Base-by-base conservation (phyloP, 2,797 vertebrate genomes). In the Philypnodon macrostomus region DNA sequence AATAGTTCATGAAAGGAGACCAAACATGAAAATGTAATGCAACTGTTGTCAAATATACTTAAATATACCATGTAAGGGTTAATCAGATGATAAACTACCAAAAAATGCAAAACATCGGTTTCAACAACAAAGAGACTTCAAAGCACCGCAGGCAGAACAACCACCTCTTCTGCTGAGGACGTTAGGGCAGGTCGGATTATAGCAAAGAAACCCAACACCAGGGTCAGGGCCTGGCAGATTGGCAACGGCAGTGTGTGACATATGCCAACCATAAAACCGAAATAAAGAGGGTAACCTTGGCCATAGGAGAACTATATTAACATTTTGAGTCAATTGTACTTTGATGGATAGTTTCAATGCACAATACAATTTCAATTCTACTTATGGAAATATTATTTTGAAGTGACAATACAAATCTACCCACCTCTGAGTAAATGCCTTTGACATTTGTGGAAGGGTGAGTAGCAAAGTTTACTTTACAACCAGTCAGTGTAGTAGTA, bases 171-270 rank as follows among this genome's bases (percentile, higher is more conserved):
- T 61, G 65, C 34, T 47, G 50, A 27, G 1, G 13, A 17, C 2
- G 40, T 17, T 13, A 35, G 12, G 13, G 16, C 53, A 1, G 33
- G 42, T 2, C n/a, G 24, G 24, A 32, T 18, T 21, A 10, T 29
- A 46, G 54, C 34, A 26, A 26, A 13, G 82, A 70, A 79, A 85
- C 68, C 34, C 29, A 42, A 85, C 66, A 58, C 77, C 70, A 12
- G 17, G n/a, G 30, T 13, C 33, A 1, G 51, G 37, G 62, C 42
- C 55, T 46, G 47, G 18, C 56, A 40, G n/a, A n/a, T n/a, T n/a
- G n/a, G n/a, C n/a, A n/a, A n/a, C n/a, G n/a, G n/a, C n/a, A 56
- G 5, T 29, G 35, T n/a, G 27, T 5, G 36, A 55, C 35, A 32
- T 24, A 11, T 2, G 45, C 12, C 34, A 30, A 7, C 47, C 30